These are phyloP conservation scores for Meta bourneti DNA, from an alignment of 2,888 invertebrate genomes.

Conservation along the genomic window DNA sequence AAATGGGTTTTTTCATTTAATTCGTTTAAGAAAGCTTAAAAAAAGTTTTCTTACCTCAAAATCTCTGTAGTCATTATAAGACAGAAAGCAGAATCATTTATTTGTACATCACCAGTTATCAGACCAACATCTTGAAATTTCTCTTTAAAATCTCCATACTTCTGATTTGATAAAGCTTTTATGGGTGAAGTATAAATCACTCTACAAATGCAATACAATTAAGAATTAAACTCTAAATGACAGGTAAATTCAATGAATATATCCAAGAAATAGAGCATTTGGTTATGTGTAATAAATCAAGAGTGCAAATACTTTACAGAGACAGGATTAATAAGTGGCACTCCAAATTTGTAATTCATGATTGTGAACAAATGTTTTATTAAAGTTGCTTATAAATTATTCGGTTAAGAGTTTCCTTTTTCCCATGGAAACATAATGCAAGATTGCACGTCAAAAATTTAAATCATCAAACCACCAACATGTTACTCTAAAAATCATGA, in stretches of 20 bases:
- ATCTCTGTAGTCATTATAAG: constrained; percentile 99
- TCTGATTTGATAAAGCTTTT: constrained; percentile 99
- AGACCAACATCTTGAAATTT: constrained; percentile 95
- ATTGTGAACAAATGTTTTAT: too few relatives aligned
- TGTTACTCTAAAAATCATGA: too few relatives aligned
- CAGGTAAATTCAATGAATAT: background rate
- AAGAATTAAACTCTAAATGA: constrained; percentile 2
- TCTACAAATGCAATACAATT: constrained; percentile 81
- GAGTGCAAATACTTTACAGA: too few relatives aligned
- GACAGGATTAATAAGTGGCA: too few relatives aligned
- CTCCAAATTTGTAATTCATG: too few relatives aligned
- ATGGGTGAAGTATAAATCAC: constrained; percentile 99
- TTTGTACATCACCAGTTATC: constrained; percentile 96
- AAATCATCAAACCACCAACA: too few relatives aligned
- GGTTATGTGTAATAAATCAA: too few relatives aligned
- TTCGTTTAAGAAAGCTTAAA: background rate
- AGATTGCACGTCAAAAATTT: too few relatives aligned
- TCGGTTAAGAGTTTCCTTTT: too few relatives aligned
- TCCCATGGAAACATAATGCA: too few relatives aligned
- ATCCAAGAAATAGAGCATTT: background rate
- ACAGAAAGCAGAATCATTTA: constrained; percentile 95
- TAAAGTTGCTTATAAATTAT: too few relatives aligned
- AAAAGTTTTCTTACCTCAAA: constrained; percentile 83
- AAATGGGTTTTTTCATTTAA: background rate
- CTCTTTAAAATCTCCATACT: constrained; percentile 97